Evolutionary conservation across 2,113 vertebrate genomes (phyloP).

Genomic region (Podiceps cristatus): DNA sequence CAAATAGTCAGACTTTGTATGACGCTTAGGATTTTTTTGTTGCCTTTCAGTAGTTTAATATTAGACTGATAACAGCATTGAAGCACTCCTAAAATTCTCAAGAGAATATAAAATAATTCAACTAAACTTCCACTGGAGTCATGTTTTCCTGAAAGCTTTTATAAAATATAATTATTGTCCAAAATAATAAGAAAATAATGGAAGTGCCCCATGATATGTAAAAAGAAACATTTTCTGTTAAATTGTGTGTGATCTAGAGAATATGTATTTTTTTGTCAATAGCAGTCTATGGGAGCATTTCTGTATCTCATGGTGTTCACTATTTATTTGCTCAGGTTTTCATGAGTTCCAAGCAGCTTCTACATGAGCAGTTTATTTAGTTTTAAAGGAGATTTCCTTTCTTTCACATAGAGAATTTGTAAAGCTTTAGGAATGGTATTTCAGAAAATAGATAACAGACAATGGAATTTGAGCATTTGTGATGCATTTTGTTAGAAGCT

Average conservation of each 20-base stretch:
- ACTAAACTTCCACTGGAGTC: neutral
- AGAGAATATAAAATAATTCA: neutral
- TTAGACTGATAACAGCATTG: neutral
- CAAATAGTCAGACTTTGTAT: neutral
- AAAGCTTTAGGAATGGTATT: neutral
- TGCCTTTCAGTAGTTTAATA: neutral
- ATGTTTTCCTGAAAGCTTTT: neutral
- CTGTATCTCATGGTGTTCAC: rapidly evolving
- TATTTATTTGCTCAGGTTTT: neutral
- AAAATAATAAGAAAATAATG: neutral
- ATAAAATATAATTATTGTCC: neutral
- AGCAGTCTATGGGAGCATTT: neutral
- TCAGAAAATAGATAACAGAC: neutral
- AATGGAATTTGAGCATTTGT: neutral
- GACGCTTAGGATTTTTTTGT: neutral
- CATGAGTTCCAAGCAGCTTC: neutral
- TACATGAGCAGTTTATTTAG: neutral
- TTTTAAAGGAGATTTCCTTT: neutral
- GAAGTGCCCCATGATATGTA: neutral
- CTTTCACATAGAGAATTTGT: neutral
- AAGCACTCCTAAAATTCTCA: neutral
- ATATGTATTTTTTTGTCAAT: neutral
- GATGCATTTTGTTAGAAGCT: neutral
- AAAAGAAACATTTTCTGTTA: neutral
- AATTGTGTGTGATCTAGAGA: neutral